Conservation (phyloP, 2,888 invertebrate genomes). For the Mythimna lalbum region DNA sequence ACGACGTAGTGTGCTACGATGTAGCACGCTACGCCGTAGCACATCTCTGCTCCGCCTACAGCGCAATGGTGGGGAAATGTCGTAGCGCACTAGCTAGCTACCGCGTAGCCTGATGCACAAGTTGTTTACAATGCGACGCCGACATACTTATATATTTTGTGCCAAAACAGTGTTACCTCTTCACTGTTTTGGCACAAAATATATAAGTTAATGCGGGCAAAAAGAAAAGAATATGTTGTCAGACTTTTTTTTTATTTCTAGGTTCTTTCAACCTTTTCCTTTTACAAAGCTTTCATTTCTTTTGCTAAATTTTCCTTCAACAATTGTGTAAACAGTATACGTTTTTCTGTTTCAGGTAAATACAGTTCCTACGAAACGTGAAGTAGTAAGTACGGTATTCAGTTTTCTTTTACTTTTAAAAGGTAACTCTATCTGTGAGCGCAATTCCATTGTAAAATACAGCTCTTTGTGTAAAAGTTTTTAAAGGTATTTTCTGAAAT, state of each 20-base stretch:
- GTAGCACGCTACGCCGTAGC: too few relatives aligned
- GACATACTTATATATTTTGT: too few relatives aligned
- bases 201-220: too few relatives aligned
- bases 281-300: slow-evolving; percentile 16
- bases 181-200: too few relatives aligned
- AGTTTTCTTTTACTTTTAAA: slow-evolving; percentile 35
- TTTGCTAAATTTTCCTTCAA: slow-evolving; percentile 5
- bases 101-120: too few relatives aligned
- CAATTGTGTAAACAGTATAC: slow-evolving; percentile 14
- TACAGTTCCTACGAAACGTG: background rate
- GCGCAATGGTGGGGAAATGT: too few relatives aligned
- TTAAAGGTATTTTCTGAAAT: background rate
- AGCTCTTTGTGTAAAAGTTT: slow-evolving; percentile 40
- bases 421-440: slow-evolving; percentile 19
- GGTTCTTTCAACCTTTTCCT: slow-evolving; percentile 5
- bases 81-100: too few relatives aligned
- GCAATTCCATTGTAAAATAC: slow-evolving; percentile 36
- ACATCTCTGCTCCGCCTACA: too few relatives aligned
- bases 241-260: slow-evolving; percentile 6
- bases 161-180: too few relatives aligned
- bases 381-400: slow-evolving; percentile 34
- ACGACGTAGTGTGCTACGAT: too few relatives aligned
- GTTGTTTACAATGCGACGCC: too few relatives aligned
- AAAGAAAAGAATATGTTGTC: background rate
- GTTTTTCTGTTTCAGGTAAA: slow-evolving; percentile 55